A percentile compares a stretch with the other conserved stretches of the same genome.
Conservation (phyloP, 2,888 invertebrate genomes). For the Drosophila neutralis region DNA sequence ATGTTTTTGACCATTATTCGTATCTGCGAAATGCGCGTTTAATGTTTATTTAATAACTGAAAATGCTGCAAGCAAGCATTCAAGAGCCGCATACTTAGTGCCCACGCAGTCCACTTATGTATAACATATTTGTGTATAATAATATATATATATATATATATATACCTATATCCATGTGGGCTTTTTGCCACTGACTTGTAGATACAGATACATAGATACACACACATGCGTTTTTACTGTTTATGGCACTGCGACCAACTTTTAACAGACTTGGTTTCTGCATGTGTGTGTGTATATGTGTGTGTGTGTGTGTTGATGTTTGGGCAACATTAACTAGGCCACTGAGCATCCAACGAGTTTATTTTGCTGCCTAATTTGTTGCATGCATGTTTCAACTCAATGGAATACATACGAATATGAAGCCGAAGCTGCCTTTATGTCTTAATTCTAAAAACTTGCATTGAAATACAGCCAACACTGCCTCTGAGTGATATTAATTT, state of each 20-base stretch:
- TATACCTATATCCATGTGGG: conserved; percentile 39
- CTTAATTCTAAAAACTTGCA: background rate
- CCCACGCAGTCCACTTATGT: conserved; percentile 60
- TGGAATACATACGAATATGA: background rate
- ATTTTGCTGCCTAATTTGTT: conserved; percentile 52
- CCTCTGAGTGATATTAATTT: background rate
- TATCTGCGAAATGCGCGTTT: conserved; percentile 46
- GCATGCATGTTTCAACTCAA: conserved; percentile 24
- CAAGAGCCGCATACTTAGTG: conserved; percentile 72
- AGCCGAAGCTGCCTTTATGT: background rate
- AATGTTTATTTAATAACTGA: conserved; percentile 70
- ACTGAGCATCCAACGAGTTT: conserved; percentile 66
- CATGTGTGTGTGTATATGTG: conserved; percentile 20
- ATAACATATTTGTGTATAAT: background rate
- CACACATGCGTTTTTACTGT: conserved; percentile 54
- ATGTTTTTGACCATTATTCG: conserved; percentile 20
- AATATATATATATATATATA: conserved; percentile 4
- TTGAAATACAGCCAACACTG: background rate
- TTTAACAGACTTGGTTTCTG: conserved; percentile 45
- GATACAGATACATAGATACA: conserved; percentile 42
- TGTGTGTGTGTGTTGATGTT: conserved; percentile 28
- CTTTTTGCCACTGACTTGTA: conserved; percentile 27
- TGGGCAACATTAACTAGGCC: conserved; percentile 72
- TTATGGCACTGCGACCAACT: conserved; percentile 61
- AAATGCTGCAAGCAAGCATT: conserved; percentile 28